A percentile compares a stretch with the other conserved stretches of the same genome.
phyloP scores from a whole-genome alignment of 2,888 invertebrate genomes.

The Amphipoea lucens region DNA sequence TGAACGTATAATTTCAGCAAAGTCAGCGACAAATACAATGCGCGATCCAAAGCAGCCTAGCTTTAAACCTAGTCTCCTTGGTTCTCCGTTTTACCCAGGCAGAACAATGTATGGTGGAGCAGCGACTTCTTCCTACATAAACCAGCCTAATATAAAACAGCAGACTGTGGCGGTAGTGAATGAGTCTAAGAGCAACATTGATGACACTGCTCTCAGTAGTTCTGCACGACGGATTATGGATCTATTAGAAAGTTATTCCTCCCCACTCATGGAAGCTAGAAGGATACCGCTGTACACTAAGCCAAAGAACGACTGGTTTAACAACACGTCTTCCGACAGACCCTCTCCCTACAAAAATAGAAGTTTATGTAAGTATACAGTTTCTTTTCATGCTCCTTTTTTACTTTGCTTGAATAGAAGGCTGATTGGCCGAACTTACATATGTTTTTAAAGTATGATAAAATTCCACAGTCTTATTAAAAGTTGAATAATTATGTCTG shows the following conservation, averaged over 20 bases:
- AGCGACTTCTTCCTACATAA: conserved; percentile 90
- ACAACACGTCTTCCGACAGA: conserved; percentile 35
- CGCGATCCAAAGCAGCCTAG: conserved; percentile 79
- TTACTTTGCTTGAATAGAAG: neutral
- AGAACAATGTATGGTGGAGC: conserved; percentile 94
- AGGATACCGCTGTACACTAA: conserved; percentile 91
- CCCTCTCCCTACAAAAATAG: conserved; percentile 38
- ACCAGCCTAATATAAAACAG: conserved; percentile 79
- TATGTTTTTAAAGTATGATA: neutral
- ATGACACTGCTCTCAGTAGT: conserved; percentile 89
- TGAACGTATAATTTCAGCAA: conserved; percentile 71
- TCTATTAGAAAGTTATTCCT: conserved; percentile 95
- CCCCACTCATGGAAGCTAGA: conserved; percentile 94
- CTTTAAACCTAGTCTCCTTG: conserved; percentile 78
- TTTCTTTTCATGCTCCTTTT: neutral
- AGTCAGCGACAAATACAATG: conserved; percentile 80
- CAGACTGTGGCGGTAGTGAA: conserved; percentile 74
- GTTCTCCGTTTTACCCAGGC: conserved; percentile 94
- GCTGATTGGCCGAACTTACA: neutral
- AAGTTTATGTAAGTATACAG: conserved; percentile 55
- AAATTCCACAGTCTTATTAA: neutral
- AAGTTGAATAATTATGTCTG: conserved; percentile 11
- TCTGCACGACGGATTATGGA: conserved; percentile 95
- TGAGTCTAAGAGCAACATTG: conserved; percentile 68
- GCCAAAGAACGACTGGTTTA: conserved; percentile 61